phyloP scores from a whole-genome alignment of 2,797 vertebrate species.

The Artibeus jamaicensis region DNA sequence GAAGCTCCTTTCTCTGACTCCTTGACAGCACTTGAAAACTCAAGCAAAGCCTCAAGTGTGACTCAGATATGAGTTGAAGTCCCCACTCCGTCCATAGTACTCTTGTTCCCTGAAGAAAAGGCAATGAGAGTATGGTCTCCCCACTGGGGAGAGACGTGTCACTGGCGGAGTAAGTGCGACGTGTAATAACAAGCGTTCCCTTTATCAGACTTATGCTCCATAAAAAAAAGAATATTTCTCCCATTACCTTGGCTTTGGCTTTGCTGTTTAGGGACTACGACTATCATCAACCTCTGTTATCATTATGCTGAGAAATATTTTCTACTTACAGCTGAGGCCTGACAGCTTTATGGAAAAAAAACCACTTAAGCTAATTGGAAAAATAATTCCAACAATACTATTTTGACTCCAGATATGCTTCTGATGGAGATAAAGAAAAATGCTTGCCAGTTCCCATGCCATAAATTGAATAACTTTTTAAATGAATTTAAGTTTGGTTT shows the following conservation, averaged over 20 bases:
- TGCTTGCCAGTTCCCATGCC: not conserved
- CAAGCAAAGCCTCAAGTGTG: not conserved
- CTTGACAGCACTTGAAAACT: not conserved
- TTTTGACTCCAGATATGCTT: not conserved
- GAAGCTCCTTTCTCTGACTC: not conserved
- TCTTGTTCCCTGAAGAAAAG: conserved; percentile 2
- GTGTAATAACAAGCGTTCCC: not conserved
- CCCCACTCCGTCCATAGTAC: not conserved
- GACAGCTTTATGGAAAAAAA: not conserved
- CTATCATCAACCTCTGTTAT: not conserved
- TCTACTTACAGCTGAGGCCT: not conserved
- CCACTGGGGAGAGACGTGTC: not conserved
- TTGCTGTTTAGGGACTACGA: not conserved
- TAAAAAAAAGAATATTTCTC: not conserved
- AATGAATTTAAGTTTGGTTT: conserved; percentile 1
- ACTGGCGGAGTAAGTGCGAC: not conserved
- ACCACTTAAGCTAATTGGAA: not conserved
- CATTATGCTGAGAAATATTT: not conserved
- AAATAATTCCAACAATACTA: not conserved
- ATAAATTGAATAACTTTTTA: conserved; percentile 6
- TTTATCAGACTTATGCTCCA: not conserved
- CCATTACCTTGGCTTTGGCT: not conserved
- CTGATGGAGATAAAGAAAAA: not conserved
- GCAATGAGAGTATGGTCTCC: not conserved
- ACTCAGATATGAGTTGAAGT: not conserved